Conservation (phyloP, 2,888 invertebrate genomes). For the Rhopalosiphum nymphaeae region DNA sequence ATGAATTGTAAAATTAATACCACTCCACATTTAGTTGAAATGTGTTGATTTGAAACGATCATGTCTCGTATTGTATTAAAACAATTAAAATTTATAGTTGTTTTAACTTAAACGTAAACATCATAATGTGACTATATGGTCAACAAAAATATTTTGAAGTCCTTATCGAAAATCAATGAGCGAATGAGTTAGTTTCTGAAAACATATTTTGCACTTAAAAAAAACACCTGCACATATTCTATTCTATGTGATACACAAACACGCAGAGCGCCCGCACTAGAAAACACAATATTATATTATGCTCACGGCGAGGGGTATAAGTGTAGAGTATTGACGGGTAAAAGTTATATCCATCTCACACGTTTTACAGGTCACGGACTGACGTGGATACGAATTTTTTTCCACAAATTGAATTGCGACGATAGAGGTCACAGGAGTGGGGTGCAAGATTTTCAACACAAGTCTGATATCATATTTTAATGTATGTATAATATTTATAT, state of each 20-base stretch:
- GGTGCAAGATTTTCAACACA: neutral
- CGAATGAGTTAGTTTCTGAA: neutral
- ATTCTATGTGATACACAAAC: neutral
- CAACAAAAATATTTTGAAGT: neutral
- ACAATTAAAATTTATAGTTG: neutral
- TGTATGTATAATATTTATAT: conserved; percentile 23
- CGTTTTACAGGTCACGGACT: neutral
- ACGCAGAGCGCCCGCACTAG: neutral
- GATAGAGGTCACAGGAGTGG: neutral
- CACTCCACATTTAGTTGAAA: neutral
- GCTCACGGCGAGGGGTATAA: neutral
- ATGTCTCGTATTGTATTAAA: neutral
- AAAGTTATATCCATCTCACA: neutral
- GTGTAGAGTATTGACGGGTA: neutral
- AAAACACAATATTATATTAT: neutral
- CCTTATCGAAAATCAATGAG: neutral
- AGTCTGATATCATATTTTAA: neutral
- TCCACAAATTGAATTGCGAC: neutral
- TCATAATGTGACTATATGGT: no score
- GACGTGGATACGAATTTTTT: neutral
- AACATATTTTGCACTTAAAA: neutral
- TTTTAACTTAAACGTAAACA: neutral
- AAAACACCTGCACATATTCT: neutral
- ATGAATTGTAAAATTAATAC: neutral
- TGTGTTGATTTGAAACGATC: neutral